These are phyloP conservation scores for Gibbula magus DNA, from an alignment of 2,888 invertebrate species.

Conservation along the genomic window DNA sequence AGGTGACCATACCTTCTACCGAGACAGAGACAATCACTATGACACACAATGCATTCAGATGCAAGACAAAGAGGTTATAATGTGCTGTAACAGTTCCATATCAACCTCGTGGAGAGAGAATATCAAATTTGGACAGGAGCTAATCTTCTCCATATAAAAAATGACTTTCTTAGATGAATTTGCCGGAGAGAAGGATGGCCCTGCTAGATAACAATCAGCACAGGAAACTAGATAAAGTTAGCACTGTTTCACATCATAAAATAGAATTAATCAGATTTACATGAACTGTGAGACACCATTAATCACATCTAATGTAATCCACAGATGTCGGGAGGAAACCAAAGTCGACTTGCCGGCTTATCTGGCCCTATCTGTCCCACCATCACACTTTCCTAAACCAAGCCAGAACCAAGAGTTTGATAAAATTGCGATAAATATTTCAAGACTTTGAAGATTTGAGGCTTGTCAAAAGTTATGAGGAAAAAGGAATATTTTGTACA, in stretches of 20 bases:
- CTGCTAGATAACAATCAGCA: neutral
- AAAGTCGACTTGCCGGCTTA: neutral
- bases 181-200: neutral
- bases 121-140: conserved; percentile 1
- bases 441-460: conserved; percentile 11
- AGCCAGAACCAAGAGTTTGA: neutral
- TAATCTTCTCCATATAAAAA: neutral
- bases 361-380: neutral
- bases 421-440: conserved; percentile 18
- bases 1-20: too few species aligned
- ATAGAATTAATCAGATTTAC: conserved; percentile 12
- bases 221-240: neutral
- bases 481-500: neutral
- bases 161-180: neutral
- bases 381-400: neutral
- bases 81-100: too few species aligned
- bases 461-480: conserved; percentile 14
- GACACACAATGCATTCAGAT: too few species aligned
- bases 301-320: conserved; percentile 5
- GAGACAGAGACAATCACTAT: too few species aligned
- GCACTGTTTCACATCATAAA: neutral
- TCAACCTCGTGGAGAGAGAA: neutral
- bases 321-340: neutral
- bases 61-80: too few species aligned
- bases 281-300: neutral